Percentiles rank a stretch among this genome's conserved stretches.
Conservation (phyloP, 2,797 vertebrate species). For the Rhincodon typus region DNA sequence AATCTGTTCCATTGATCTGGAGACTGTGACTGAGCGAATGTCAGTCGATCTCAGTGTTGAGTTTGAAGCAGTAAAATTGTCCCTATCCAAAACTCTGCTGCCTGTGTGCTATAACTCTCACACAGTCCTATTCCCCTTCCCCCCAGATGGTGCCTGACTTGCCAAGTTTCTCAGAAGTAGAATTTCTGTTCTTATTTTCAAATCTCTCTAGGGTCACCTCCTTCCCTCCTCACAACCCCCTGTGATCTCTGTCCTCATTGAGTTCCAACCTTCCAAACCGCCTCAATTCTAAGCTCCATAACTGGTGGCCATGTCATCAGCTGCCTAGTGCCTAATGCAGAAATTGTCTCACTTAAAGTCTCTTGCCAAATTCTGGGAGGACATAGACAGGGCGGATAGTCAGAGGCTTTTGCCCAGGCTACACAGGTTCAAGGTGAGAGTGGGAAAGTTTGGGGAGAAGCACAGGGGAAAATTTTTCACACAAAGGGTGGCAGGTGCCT, state of each 20-base stretch:
- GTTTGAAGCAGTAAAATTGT: not conserved
- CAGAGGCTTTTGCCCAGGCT: too few species aligned
- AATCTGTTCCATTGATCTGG: too few species aligned
- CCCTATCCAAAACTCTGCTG: not conserved
- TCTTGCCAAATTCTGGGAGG: not conserved
- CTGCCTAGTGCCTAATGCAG: not conserved
- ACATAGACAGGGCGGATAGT: too few species aligned
- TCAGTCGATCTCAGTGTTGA: not conserved
- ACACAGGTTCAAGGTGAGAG: too few species aligned
- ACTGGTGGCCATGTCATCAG: too few species aligned
- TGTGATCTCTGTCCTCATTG: too few species aligned
- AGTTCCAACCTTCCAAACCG: not conserved
- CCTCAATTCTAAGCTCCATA: not conserved
- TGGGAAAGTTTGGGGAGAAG: too few species aligned
- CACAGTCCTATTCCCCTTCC: not conserved
- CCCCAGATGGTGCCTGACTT: too few species aligned
- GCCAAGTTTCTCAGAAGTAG: too few species aligned
- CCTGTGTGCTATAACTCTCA: not conserved
- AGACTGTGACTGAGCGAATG: not conserved
- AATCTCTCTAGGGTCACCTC: not conserved
- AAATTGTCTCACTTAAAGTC: not conserved
- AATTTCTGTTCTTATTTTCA: not conserved
- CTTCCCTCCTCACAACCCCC: not conserved
- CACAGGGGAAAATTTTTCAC: too few species aligned
- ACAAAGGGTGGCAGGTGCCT: too few species aligned